Evolutionary conservation across 2,797 vertebrate genomes (phyloP), one percentile per base, ranked within the genome.

Genomic region (Taenioides sp.): DNA sequence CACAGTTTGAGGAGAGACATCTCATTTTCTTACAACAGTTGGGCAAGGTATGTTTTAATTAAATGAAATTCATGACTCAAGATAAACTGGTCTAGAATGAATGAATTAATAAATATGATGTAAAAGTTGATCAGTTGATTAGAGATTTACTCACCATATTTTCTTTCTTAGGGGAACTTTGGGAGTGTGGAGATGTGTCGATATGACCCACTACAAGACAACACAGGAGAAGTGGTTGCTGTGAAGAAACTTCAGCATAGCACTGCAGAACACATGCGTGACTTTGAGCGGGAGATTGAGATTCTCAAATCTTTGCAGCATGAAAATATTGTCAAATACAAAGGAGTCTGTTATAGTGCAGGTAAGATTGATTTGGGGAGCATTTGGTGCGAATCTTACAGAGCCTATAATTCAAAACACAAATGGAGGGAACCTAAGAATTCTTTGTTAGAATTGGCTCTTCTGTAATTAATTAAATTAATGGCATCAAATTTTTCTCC

Each of bases 241-340:
- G 98, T 99, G 69, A 99, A 99, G 82, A 99, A 99, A 68, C 94
- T 99, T 6, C 98, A 99, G 81, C 97, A 99, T 81, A 98, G 96
- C 86, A 96, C 96, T 0, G 96, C 97, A 0, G 96, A 99, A 79
- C 96, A 98, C 82, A 85, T 98, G 73, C 85, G 96, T 10, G 98
- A 99, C 89, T 99, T 99, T 25, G 97, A 99, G 92, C 92, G 97
- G 69, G 98, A 99, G 80, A 99, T 99, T 7, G 96, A 99, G 90
- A 99, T 99, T 89, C 95, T 99, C 61, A 98, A 96, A 78, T 99
- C 98, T 4, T 92, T 99, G 43, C 97, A 98, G 70, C 98, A 99
- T 20, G 98, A 99, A 67, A 99, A 99, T 93, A 99, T 99, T n/a
- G 98, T 99, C 70, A 96, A 95, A 80, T 99, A 99, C 87, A 99